Evolutionary conservation across 2,888 invertebrate species (phyloP).

Genomic region (Oscheius myriophilus): DNA sequence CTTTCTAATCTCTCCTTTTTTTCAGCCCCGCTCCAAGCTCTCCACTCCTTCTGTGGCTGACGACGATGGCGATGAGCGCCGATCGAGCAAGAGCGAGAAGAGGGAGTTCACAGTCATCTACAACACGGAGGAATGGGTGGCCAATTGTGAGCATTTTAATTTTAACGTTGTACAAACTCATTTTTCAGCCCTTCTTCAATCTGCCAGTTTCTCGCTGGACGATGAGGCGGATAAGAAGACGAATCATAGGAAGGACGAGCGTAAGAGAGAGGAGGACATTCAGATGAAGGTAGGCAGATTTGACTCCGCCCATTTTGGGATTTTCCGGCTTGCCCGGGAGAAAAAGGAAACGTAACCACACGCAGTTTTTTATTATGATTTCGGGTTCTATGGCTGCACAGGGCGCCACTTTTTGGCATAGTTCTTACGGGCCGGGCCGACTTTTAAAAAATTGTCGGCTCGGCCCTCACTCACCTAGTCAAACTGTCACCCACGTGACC

Average conservation of each 20-base stretch:
- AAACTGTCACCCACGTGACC: no score
- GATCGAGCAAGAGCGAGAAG: constrained; percentile 4
- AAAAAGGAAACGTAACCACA: no score
- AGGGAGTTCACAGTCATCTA: constrained; percentile 16
- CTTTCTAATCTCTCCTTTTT: not conserved
- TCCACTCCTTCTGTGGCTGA: not conserved
- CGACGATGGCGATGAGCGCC: constrained; percentile 8
- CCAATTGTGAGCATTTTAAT: constrained; percentile 12
- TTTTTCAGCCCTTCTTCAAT: constrained; percentile 10
- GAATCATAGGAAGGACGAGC: constrained; percentile 32
- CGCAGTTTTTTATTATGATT: no score
- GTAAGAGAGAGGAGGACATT: constrained; percentile 25
- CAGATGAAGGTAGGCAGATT: constrained; percentile 34
- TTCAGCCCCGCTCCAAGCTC: not conserved
- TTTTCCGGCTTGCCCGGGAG: no score
- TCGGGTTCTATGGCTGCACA: no score
- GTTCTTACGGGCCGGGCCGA: no score
- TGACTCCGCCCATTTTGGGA: no score
- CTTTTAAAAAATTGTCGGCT: no score
- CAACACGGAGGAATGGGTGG: constrained; percentile 24
- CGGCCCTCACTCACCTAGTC: no score
- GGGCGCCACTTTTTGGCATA: no score
- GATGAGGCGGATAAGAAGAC: constrained; percentile 27
- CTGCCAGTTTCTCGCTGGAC: not conserved
- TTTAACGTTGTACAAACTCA: not conserved